A percentile compares a stretch with the other conserved stretches of the same genome.
These are phyloP conservation scores for Mechanitis mazaeus DNA, from an alignment of 2,888 invertebrate species.

Conservation along the genomic window DNA sequence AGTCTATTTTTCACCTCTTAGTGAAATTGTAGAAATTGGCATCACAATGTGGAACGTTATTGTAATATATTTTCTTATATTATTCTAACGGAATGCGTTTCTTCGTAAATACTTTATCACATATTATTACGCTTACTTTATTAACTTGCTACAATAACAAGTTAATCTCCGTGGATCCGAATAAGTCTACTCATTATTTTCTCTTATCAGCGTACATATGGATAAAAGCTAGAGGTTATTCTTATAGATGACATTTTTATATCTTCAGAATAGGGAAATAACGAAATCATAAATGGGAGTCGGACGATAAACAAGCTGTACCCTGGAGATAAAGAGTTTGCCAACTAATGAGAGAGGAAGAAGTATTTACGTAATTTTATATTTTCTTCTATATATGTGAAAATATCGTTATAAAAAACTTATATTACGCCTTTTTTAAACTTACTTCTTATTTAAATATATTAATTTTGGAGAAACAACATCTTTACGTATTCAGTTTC, in stretches of 20 bases:
- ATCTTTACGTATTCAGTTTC: slow-evolving; percentile 11
- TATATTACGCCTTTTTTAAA: too few species aligned
- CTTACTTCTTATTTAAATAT: background rate
- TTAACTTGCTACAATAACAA: slow-evolving; percentile 46
- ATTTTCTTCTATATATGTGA: too few species aligned
- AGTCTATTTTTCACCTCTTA: too few species aligned
- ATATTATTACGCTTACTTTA: slow-evolving; percentile 27
- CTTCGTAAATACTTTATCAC: slow-evolving; percentile 31
- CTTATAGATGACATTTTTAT: slow-evolving; percentile 70
- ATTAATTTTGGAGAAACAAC: slow-evolving; percentile 4
- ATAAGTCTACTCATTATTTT: slow-evolving; percentile 68
- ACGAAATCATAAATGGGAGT: slow-evolving; percentile 71
- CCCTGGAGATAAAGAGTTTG: slow-evolving; percentile 58
- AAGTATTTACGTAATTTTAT: slow-evolving; percentile 31
- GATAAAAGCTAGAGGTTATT: slow-evolving; percentile 63
- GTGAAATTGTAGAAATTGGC: slow-evolving; percentile 12
- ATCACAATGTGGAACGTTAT: slow-evolving; percentile 11
- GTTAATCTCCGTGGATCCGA: slow-evolving; percentile 60
- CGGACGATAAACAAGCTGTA: slow-evolving; percentile 69
- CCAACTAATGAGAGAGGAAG: slow-evolving; percentile 48
- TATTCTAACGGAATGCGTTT: slow-evolving; percentile 20
- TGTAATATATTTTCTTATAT: slow-evolving; percentile 14
- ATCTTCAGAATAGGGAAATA: slow-evolving; percentile 71
- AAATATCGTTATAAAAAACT: too few species aligned
- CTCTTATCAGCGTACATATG: slow-evolving; percentile 64